phyloP scores from a whole-genome alignment of 2,888 invertebrate genomes.

The Timema podura region DNA sequence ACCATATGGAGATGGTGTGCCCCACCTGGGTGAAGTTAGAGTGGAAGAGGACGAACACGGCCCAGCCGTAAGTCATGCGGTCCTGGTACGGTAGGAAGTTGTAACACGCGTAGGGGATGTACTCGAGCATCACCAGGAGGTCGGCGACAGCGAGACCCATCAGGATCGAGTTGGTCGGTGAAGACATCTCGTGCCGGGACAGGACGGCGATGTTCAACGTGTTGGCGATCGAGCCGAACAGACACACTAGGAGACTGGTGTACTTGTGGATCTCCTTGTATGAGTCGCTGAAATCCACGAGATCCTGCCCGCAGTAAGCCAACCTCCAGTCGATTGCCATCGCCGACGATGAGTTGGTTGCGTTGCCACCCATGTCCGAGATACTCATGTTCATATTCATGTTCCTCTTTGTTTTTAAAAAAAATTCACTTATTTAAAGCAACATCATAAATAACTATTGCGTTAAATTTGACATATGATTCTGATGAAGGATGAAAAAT shows the following conservation, averaged over 20 bases:
- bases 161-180: conserved; percentile 82
- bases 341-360: no score
- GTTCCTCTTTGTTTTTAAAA: no score
- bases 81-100: conserved; percentile 54
- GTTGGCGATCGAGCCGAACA: conserved; percentile 84
- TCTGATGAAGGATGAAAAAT: no score
- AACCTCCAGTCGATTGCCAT: conserved; percentile 19
- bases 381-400: no score
- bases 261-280: conserved; percentile 75
- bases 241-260: conserved; percentile 74
- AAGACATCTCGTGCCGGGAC: conserved; percentile 73
- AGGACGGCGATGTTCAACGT: conserved; percentile 82
- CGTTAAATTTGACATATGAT: no score
- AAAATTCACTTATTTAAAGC: no score
- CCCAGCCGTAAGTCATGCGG: conserved; percentile 67
- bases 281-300: conserved; percentile 56
- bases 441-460: no score
- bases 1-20: conserved; percentile 79
- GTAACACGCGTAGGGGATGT: conserved; percentile 69
- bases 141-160: conserved; percentile 84
- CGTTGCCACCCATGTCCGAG: no score
- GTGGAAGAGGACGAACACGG: conserved; percentile 71
- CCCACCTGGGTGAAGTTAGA: conserved; percentile 75
- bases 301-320: conserved; percentile 54
- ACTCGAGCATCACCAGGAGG: conserved; percentile 85